A percentile compares a stretch with the other conserved stretches of the same genome.
phyloP scores from a whole-genome alignment of 92 coral and sea anemone species.

The Desmophyllum pertusum region DNA sequence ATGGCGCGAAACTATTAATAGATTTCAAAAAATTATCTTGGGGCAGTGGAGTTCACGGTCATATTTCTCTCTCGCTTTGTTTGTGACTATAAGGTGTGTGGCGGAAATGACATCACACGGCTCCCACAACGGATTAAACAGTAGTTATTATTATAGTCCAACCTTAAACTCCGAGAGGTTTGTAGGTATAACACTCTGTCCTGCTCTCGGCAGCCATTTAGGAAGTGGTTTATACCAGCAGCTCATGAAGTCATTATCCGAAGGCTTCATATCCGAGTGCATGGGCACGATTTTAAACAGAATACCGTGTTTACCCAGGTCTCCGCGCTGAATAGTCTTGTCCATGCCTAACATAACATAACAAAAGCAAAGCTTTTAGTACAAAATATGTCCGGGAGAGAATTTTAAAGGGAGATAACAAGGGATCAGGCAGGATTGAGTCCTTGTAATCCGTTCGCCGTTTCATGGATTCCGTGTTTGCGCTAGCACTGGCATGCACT shows the following conservation, averaged over 20 bases:
- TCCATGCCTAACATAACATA: slow-evolving; percentile 83
- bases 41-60: no score
- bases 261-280: slow-evolving; percentile 79
- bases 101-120: no score
- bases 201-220: slow-evolving; percentile 81
- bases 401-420: not conserved
- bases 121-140: no score
- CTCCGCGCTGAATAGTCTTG: slow-evolving; percentile 99
- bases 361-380: not conserved
- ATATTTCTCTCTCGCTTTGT: no score
- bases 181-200: slow-evolving; percentile 92
- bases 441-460: no score
- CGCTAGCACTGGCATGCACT: not conserved
- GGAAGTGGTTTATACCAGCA: slow-evolving; percentile 94
- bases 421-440: not conserved
- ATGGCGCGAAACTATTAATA: no score
- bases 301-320: slow-evolving; percentile 82
- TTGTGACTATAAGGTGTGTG: no score
- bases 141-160: no score
- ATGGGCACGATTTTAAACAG: slow-evolving; percentile 92
- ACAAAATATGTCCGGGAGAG: not conserved
- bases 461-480: not conserved
- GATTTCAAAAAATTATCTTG: no score
- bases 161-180: slow-evolving; percentile 89
- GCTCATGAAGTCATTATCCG: slow-evolving; percentile 78